Evolutionary conservation across 1,140 invertebrate species (phyloP).

Genomic region (Littorina saxatilis): DNA sequence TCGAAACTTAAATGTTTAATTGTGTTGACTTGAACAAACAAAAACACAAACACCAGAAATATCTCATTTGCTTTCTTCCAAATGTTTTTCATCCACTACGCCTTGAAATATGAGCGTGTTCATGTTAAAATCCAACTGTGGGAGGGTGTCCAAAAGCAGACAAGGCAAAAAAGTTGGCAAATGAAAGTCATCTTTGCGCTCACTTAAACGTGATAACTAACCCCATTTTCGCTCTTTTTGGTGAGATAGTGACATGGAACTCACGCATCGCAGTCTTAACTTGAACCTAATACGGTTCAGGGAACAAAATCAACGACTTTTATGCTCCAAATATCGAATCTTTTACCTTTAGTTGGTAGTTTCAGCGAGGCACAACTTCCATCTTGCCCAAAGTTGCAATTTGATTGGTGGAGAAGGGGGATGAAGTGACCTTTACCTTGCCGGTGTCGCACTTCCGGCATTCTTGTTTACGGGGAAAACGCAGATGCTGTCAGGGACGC

Average conservation of each 20-base stretch:
- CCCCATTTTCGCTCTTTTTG: neutral
- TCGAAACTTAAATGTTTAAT: too few species aligned
- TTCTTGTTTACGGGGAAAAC: conserved; percentile 23
- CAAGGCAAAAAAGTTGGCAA: too few species aligned
- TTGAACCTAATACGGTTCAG: neutral
- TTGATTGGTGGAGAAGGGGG: conserved; percentile 12
- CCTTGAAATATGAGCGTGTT: too few species aligned
- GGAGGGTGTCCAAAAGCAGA: too few species aligned
- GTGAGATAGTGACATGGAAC: neutral
- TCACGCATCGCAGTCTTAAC: too few species aligned
- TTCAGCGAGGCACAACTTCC: conserved; percentile 24
- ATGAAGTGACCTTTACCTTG: conserved; percentile 2
- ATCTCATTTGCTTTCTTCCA: too few species aligned
- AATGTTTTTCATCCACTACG: too few species aligned
- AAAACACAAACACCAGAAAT: too few species aligned
- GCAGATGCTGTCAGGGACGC: conserved; percentile 34
- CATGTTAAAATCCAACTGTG: too few species aligned
- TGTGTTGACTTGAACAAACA: too few species aligned
- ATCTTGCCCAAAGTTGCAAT: conserved; percentile 13
- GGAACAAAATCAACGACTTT: neutral
- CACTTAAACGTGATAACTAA: neutral
- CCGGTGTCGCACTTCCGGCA: conserved; percentile 24
- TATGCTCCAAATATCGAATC: neutral
- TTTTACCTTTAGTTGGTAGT: conserved; percentile 25
- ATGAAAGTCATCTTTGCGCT: neutral